phyloP scores from a whole-genome alignment of 92 coral and sea anemone genomes.

The Ricordea florida region DNA sequence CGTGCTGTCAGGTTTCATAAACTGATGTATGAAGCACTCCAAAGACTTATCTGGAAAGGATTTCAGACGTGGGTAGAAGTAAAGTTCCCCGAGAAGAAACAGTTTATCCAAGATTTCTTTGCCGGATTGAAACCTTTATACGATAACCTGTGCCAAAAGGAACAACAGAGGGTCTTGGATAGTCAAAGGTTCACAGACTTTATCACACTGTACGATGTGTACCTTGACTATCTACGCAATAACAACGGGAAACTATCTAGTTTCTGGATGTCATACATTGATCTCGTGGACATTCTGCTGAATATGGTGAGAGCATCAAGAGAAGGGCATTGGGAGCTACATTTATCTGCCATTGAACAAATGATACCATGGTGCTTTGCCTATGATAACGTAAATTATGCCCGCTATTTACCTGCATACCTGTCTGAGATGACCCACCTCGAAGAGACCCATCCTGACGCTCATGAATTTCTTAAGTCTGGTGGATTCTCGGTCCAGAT shows the following conservation, averaged over 20 bases:
- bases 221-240: constrained; percentile 28
- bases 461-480: too few relatives aligned
- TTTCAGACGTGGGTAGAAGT: constrained; percentile 35
- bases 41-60: too few relatives aligned
- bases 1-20: constrained; percentile 55
- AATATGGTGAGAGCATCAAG: constrained; percentile 58
- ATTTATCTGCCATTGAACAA: constrained; percentile 41
- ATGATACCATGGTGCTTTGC: constrained; percentile 68
- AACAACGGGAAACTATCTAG: constrained; percentile 39
- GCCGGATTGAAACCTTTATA: constrained; percentile 11
- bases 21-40: too few relatives aligned
- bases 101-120: constrained; percentile 14
- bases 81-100: constrained; percentile 8
- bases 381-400: constrained; percentile 48
- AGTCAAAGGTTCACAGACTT: neutral
- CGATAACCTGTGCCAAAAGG: constrained; percentile 12
- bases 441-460: constrained; percentile 29
- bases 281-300: constrained; percentile 51
- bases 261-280: constrained; percentile 67
- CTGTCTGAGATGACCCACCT: constrained; percentile 21
- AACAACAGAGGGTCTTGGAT: constrained; percentile 5
- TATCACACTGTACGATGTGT: constrained; percentile 7
- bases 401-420: constrained; percentile 54
- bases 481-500: constrained; percentile 71
- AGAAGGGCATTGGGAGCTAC: constrained; percentile 67